Percentiles rank a stretch among this genome's conserved stretches.
These are phyloP conservation scores for Cyclina sinensis DNA, from an alignment of 1,140 invertebrate species.

Conservation along the genomic window DNA sequence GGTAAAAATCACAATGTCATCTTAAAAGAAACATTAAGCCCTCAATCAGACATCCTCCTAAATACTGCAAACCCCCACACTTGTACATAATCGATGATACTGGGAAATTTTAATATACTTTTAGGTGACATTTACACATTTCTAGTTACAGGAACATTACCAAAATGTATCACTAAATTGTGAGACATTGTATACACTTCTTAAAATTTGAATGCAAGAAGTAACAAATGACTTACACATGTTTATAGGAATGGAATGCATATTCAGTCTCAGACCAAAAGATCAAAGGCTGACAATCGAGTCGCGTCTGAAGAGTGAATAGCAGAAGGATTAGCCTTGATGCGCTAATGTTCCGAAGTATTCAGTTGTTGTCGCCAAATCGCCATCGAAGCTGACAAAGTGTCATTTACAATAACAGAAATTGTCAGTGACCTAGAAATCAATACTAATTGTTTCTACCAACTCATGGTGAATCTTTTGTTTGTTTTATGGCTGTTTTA, in stretches of 20 bases:
- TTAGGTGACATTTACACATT: background rate
- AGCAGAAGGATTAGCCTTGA: background rate
- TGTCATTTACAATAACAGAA: background rate
- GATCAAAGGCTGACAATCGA: background rate
- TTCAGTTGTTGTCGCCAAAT: background rate
- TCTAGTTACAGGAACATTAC: background rate
- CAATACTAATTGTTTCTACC: too few species aligned
- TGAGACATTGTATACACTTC: too few species aligned
- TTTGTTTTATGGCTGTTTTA: too few species aligned
- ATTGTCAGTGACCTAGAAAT: too few species aligned
- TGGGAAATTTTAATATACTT: too few species aligned
- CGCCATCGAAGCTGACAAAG: constrained; percentile 9
- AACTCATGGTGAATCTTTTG: too few species aligned
- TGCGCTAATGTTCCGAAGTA: background rate
- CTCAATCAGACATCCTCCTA: too few species aligned
- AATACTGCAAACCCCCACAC: too few species aligned
- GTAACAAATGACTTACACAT: background rate
- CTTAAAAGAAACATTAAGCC: too few species aligned
- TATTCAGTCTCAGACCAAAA: too few species aligned
- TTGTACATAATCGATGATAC: too few species aligned
- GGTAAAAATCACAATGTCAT: too few species aligned
- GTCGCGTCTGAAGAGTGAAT: background rate
- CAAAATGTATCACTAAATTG: background rate
- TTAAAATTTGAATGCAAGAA: background rate
- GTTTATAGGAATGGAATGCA: background rate